A percentile compares a stretch with the other conserved stretches of the same genome.
Evolutionary conservation across 2,797 vertebrate genomes (phyloP).

Genomic region (Hydrocynus forskahlii): DNA sequence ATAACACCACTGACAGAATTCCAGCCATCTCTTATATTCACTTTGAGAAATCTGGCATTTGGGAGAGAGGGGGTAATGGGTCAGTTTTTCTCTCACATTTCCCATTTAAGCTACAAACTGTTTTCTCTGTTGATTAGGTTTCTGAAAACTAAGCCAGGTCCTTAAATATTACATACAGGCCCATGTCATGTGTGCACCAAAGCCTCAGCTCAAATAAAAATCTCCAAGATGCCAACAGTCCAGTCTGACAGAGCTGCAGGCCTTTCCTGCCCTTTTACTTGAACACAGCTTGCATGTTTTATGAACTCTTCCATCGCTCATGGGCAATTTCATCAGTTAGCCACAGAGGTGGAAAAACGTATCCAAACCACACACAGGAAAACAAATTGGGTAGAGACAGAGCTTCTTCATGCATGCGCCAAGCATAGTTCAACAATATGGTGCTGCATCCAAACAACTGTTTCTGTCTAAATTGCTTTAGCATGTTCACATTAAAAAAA

Average conservation of each 20-base stretch:
- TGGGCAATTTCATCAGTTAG: conserved; percentile 29
- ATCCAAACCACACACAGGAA: conserved; percentile 19
- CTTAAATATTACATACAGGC: background rate
- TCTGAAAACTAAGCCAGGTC: background rate
- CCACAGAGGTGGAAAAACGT: background rate
- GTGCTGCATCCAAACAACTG: conserved; percentile 27
- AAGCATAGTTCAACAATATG: conserved; percentile 4
- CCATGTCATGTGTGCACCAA: background rate
- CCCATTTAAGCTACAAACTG: background rate
- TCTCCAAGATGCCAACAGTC: conserved; percentile 16
- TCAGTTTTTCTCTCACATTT: background rate
- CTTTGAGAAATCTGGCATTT: background rate
- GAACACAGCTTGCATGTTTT: conserved; percentile 33
- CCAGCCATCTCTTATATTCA: background rate
- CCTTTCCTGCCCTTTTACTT: conserved; percentile 23
- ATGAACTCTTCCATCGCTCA: conserved; percentile 39
- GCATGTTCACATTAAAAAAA: conserved; percentile 18
- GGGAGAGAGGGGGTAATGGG: background rate
- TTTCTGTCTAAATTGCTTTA: conserved; percentile 1
- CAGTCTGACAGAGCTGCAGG: conserved; percentile 33
- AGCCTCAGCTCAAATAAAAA: conserved; percentile 9
- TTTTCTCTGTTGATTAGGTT: background rate
- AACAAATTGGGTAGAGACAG: conserved; percentile 26
- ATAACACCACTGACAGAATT: conserved; percentile 15
- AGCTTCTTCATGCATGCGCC: background rate